These are phyloP conservation scores for Aramus guarauna DNA, from an alignment of 2,113 vertebrate species.

Conservation along the genomic window DNA sequence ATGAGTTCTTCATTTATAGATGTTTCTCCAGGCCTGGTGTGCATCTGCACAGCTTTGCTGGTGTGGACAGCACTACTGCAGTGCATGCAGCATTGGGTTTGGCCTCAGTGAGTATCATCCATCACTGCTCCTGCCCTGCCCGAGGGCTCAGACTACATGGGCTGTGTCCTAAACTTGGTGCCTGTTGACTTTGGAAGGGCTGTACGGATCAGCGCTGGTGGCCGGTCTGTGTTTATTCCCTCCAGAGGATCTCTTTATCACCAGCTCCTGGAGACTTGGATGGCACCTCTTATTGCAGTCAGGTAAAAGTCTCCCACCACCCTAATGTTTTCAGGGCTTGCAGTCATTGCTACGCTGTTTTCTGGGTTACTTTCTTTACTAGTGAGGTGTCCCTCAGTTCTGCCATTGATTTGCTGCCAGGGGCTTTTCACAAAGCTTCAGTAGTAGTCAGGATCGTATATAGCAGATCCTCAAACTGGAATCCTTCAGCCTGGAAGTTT, in stretches of 20 bases:
- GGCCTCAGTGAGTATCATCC: too few relatives aligned
- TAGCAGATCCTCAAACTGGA: neutral
- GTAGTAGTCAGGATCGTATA: neutral
- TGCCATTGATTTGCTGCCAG: neutral
- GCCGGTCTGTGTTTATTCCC: neutral
- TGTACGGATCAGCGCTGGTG: neutral
- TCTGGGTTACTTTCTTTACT: neutral
- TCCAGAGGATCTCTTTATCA: neutral
- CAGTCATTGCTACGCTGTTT: neutral
- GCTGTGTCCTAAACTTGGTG: neutral
- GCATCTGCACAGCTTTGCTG: neutral
- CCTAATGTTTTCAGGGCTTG: neutral
- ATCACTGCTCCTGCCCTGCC: rapidly evolving
- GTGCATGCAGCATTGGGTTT: neutral
- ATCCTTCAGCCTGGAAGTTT: neutral
- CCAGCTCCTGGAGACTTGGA: neutral
- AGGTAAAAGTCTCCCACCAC: neutral
- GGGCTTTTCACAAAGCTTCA: neutral
- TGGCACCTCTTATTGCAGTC: neutral
- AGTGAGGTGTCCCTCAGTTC: neutral
- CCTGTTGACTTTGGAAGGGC: neutral
- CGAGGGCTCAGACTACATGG: neutral
- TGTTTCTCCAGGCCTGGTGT: neutral
- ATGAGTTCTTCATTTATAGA: neutral
- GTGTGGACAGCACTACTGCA: neutral